Evolutionary conservation across 2,113 vertebrate species (phyloP).

Genomic region (Ahaetulla prasina): DNA sequence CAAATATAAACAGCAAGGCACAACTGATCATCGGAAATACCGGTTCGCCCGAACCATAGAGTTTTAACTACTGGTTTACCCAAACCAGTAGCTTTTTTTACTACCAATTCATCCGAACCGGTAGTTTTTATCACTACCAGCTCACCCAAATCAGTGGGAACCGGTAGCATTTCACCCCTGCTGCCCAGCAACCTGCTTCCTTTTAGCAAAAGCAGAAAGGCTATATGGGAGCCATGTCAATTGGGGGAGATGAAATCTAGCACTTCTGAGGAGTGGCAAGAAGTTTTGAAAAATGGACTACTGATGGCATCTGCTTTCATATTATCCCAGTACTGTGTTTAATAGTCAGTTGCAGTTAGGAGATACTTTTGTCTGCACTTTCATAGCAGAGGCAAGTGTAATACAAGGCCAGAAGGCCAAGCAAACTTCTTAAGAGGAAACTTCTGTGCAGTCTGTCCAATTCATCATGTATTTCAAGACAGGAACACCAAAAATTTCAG

Average conservation of each 20-base stretch:
- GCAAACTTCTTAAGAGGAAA: neutral
- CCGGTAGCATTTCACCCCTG: no score
- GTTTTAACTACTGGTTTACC: no score
- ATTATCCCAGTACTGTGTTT: neutral
- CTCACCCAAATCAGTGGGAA: no score
- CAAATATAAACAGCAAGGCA: no score
- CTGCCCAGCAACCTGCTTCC: no score
- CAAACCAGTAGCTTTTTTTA: no score
- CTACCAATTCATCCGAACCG: no score
- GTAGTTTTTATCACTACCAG: no score
- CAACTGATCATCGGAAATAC: no score
- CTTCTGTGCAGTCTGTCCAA: neutral
- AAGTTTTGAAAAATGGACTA: neutral
- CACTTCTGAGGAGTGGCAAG: neutral
- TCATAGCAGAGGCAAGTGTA: neutral
- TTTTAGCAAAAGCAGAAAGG: no score
- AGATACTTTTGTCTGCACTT: neutral
- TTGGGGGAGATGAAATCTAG: neutral
- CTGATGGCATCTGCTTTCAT: neutral
- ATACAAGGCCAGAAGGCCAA: neutral
- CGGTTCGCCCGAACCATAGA: no score
- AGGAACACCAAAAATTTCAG: neutral
- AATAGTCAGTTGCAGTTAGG: neutral
- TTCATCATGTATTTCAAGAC: neutral
- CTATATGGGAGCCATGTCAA: no score